Evolutionary conservation across 2,888 invertebrate genomes (phyloP).

Genomic region (Troides oblongomaculatus): DNA sequence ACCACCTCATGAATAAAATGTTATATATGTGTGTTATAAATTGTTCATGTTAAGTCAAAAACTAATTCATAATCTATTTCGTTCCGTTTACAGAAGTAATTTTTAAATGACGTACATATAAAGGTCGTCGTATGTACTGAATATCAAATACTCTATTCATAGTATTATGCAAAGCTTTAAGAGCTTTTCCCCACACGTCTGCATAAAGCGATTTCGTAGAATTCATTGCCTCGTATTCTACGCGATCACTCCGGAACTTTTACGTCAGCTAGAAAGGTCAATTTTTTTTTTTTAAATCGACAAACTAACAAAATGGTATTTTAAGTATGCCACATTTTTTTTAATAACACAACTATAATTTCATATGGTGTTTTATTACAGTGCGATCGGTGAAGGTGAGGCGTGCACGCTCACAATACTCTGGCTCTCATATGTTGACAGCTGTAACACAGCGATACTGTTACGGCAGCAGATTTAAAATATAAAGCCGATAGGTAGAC

Average conservation of each 20-base stretch:
- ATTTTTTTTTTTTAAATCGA: not conserved
- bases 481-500: too few species aligned
- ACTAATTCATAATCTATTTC: not conserved
- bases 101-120: constrained; percentile 25
- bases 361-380: too few species aligned
- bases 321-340: not conserved
- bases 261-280: constrained; percentile 16
- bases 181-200: constrained; percentile 26
- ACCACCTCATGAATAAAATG: too few species aligned
- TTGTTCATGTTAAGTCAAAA: not conserved
- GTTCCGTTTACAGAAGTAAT: constrained; percentile 20
- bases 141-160: constrained; percentile 28
- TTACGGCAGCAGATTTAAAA: too few species aligned
- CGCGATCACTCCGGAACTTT: constrained; percentile 20
- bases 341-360: too few species aligned
- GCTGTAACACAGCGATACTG: too few species aligned
- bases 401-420: too few species aligned
- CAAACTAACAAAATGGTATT: not conserved
- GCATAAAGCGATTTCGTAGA: constrained; percentile 29
- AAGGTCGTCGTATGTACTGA: constrained; percentile 23
- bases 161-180: constrained; percentile 29
- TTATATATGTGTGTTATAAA: not conserved
- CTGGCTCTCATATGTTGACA: too few species aligned
- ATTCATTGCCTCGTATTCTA: constrained; percentile 28
- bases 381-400: too few species aligned